Conservation (phyloP, 2,113 vertebrate species). For the Rhabdomys dilectus region DNA sequence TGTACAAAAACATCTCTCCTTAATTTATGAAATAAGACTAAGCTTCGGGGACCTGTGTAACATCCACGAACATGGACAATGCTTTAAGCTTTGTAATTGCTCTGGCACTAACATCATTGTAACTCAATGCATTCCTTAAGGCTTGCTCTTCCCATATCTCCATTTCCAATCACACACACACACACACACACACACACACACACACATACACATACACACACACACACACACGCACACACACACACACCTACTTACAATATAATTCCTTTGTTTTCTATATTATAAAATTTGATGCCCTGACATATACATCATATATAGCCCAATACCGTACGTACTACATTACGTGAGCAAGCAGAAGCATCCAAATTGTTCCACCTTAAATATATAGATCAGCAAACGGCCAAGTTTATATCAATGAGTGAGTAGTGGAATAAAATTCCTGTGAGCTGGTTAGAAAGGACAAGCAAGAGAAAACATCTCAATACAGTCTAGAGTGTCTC, state of each 20-base stretch:
- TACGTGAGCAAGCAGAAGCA: not conserved
- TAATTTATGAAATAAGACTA: conserved; percentile 17
- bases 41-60: not conserved
- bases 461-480: not conserved
- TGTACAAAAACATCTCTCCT: conserved; percentile 15
- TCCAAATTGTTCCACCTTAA: not conserved
- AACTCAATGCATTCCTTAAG: not conserved
- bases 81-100: not conserved
- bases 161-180: not conserved
- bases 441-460: not conserved
- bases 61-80: not conserved
- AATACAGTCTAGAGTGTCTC: not conserved
- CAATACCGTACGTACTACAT: not conserved
- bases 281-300: not conserved
- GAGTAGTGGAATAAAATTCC: not conserved
- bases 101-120: not conserved
- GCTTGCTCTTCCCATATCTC: not conserved
- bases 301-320: not conserved
- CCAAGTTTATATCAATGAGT: not conserved
- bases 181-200: not conserved
- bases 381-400: not conserved
- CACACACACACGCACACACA: not conserved
- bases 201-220: not conserved
- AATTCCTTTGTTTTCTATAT: not conserved
- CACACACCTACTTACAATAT: not conserved